A percentile compares a stretch with the other conserved stretches of the same genome.
These are phyloP conservation scores for Masticophis lateralis DNA, from an alignment of 2,797 vertebrate genomes.

Conservation along the genomic window DNA sequence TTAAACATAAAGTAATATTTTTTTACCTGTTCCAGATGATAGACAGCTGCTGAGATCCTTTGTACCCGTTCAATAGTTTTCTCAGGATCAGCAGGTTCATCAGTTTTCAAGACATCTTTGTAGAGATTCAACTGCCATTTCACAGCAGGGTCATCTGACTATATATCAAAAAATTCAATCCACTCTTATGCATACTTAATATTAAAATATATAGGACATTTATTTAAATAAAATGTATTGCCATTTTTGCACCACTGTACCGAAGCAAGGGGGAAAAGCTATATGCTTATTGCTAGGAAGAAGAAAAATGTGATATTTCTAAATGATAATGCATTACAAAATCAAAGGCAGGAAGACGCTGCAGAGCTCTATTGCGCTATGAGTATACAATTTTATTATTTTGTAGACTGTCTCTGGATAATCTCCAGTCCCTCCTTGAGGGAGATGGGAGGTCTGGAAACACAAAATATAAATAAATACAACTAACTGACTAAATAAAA, in stretches of 20 bases:
- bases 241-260: background rate
- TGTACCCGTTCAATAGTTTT: conserved; percentile 90
- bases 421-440: background rate
- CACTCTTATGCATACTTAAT: background rate
- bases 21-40: conserved; percentile 93
- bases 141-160: conserved; percentile 97
- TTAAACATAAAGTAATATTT: background rate
- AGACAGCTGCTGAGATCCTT: conserved; percentile 97
- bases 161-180: conserved; percentile 45
- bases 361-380: background rate
- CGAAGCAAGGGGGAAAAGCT: background rate
- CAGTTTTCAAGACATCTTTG: conserved; percentile 86
- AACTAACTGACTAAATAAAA: background rate
- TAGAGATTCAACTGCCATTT: conserved; percentile 98
- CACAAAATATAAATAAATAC: background rate
- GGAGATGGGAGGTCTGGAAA: background rate
- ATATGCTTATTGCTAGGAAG: background rate
- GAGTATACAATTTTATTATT: background rate
- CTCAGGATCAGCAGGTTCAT: conserved; percentile 85
- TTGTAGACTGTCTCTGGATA: background rate
- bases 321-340: background rate
- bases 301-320: background rate
- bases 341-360: background rate
- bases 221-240: background rate
- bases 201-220: background rate